These are phyloP conservation scores for Chrysemys picta DNA, from an alignment of 2,113 vertebrate genomes.

Conservation along the genomic window DNA sequence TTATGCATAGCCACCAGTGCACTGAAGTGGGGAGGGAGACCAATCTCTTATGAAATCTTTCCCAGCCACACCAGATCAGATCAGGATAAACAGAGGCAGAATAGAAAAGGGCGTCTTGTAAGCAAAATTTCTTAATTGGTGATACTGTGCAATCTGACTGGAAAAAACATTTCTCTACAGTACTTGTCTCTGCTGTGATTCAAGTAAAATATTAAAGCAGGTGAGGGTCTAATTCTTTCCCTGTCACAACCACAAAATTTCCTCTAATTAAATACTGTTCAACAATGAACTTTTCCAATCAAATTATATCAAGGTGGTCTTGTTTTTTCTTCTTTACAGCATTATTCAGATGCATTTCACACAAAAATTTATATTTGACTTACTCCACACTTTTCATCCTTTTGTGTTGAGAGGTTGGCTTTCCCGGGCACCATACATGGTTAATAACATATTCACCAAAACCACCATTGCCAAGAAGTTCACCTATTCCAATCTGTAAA, in stretches of 20 bases:
- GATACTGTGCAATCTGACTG: neutral
- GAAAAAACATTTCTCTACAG: neutral
- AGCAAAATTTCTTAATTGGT: neutral
- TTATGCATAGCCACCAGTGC: neutral
- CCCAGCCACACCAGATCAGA: neutral
- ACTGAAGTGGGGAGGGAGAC: neutral
- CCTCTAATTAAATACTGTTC: neutral
- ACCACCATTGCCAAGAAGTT: neutral
- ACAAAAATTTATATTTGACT: neutral
- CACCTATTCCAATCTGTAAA: conserved; percentile 18
- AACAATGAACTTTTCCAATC: neutral
- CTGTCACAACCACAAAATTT: neutral
- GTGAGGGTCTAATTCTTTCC: neutral
- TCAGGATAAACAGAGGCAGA: neutral
- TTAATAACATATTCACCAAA: conserved; percentile 7
- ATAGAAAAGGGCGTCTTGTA: neutral
- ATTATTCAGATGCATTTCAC: neutral
- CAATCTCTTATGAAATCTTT: neutral
- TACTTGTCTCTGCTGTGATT: neutral
- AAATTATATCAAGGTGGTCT: neutral
- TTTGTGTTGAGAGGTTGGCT: neutral
- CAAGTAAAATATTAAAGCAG: neutral
- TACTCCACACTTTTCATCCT: neutral
- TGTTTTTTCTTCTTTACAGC: neutral
- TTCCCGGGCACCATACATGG: neutral